Conservation (phyloP, 2,888 invertebrate species). For the Standfussiana lucernea region DNA sequence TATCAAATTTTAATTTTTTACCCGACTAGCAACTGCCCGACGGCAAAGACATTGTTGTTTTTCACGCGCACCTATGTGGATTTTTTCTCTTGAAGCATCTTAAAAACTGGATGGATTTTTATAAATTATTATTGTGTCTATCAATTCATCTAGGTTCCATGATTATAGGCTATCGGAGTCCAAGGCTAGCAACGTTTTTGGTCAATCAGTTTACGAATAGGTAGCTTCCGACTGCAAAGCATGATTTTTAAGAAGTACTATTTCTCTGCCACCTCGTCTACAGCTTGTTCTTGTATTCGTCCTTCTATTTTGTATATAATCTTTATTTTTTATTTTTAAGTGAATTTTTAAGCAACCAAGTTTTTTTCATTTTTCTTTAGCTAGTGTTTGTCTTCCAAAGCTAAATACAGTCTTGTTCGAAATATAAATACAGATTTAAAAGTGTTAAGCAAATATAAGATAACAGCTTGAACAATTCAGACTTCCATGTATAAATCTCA, state of each 20-base stretch:
- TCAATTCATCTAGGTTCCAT: not conserved
- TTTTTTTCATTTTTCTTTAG: not conserved
- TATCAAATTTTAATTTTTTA: not conserved
- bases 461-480: constrained; percentile 8
- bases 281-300: too few relatives aligned
- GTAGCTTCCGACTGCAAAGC: too few relatives aligned
- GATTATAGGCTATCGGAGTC: not conserved
- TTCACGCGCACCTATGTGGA: too few relatives aligned
- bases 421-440: not conserved
- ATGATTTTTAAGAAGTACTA: too few relatives aligned
- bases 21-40: not conserved
- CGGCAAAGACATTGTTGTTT: not conserved
- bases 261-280: too few relatives aligned
- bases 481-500: constrained; percentile 44
- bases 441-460: not conserved
- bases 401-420: too few relatives aligned
- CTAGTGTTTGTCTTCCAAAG: not conserved
- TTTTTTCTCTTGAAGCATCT: not conserved
- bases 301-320: too few relatives aligned
- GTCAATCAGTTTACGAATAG: not conserved
- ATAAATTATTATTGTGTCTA: not conserved
- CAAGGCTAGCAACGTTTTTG: not conserved
- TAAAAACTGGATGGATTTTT: not conserved
- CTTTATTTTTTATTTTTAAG: too few relatives aligned
- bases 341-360: accelerated